Evolutionary conservation across 2,113 vertebrate genomes (phyloP).

Genomic region (Nannospalax galili): DNA sequence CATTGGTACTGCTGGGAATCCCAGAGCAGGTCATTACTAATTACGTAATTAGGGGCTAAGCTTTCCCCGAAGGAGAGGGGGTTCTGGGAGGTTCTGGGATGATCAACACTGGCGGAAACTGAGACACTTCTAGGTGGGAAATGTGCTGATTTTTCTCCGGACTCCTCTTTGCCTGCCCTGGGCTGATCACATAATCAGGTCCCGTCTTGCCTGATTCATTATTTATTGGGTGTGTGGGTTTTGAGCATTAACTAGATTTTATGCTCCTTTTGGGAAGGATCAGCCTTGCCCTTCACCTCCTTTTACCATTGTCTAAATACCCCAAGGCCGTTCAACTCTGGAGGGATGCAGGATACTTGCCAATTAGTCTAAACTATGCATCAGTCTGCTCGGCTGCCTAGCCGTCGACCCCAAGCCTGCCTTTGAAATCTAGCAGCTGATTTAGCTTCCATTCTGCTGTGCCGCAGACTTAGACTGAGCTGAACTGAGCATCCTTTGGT

Average conservation of each 20-base stretch:
- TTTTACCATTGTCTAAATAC: conserved; percentile 1
- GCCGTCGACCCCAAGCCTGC: background rate
- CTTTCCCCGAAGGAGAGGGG: conserved; percentile 42
- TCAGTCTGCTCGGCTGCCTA: background rate
- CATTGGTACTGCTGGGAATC: background rate
- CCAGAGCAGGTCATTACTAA: background rate
- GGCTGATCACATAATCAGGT: conserved; percentile 13
- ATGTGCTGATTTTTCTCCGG: background rate
- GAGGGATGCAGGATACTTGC: background rate
- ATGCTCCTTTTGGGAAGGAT: background rate
- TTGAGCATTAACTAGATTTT: background rate
- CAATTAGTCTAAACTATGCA: background rate
- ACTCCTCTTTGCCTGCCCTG: background rate
- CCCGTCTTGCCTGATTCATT: conserved; percentile 37
- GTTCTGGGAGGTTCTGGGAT: background rate
- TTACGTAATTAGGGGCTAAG: background rate
- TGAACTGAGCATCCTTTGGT: too few species aligned
- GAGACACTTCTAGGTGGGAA: conserved; percentile 51
- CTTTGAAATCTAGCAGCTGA: background rate
- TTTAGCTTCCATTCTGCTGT: background rate
- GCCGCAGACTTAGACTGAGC: too few species aligned
- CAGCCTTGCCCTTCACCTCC: background rate
- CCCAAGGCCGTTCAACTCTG: background rate
- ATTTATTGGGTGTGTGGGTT: background rate
- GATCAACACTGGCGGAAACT: background rate